Conservation (phyloP, 2,113 vertebrate species). For the Struthio camelus region DNA sequence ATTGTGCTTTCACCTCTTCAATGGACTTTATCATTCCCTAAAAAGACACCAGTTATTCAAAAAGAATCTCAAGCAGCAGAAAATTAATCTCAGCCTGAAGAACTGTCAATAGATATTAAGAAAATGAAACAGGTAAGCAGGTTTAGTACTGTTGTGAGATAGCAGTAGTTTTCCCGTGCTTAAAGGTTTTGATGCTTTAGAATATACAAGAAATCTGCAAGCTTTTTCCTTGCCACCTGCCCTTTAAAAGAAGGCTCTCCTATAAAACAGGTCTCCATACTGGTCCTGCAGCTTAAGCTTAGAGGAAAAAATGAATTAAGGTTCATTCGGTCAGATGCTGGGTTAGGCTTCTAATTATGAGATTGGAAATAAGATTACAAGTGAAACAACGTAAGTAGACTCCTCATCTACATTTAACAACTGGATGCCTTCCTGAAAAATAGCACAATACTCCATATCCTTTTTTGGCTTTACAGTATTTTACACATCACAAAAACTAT, state of each 20-base stretch:
- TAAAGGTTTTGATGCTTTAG: slow-evolving; percentile 4
- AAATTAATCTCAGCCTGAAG: background rate
- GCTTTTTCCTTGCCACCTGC: background rate
- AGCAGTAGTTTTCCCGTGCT: background rate
- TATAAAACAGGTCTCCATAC: slow-evolving; percentile 57
- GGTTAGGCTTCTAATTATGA: slow-evolving; percentile 66
- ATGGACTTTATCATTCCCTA: background rate
- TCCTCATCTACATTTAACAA: slow-evolving; percentile 42
- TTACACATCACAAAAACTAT: background rate
- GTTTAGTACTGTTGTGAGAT: slow-evolving; percentile 7
- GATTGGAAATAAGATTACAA: slow-evolving; percentile 58
- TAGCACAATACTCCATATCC: background rate
- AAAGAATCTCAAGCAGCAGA: background rate
- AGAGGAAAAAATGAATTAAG: slow-evolving; percentile 54
- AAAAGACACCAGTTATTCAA: background rate
- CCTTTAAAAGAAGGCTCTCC: slow-evolving; percentile 43
- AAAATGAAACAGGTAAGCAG: background rate
- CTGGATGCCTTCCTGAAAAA: slow-evolving; percentile 20
- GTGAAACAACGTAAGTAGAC: slow-evolving; percentile 38
- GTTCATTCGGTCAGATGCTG: slow-evolving; percentile 66
- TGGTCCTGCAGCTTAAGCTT: slow-evolving; percentile 63
- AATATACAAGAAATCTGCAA: background rate
- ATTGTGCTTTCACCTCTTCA: background rate
- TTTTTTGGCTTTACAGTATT: background rate
- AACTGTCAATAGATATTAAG: background rate